phyloP scores from a whole-genome alignment of 2,113 vertebrate genomes.

The Odontesthes bonariensis region DNA sequence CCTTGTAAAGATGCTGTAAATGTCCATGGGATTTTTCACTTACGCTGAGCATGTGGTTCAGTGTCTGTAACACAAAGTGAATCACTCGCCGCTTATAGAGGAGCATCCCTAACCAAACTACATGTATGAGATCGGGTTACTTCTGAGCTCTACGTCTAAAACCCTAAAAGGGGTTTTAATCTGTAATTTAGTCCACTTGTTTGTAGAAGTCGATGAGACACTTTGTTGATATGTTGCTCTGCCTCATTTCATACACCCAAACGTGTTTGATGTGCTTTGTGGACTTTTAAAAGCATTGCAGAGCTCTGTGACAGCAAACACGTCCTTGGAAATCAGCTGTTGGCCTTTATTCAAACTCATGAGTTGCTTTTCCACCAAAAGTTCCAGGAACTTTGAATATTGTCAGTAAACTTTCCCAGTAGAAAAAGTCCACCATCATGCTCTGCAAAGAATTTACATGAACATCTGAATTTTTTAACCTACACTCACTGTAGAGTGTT shows the following conservation, averaged over 20 bases:
- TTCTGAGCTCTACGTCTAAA: not conserved
- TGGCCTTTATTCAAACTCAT: not conserved
- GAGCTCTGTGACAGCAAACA: no score
- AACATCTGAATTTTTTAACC: no score
- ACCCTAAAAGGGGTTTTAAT: slow-evolving; percentile 15
- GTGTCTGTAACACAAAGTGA: slow-evolving; percentile 45
- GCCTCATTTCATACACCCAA: not conserved
- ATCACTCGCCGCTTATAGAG: slow-evolving; percentile 49
- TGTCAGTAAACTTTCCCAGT: no score
- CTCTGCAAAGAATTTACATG: no score
- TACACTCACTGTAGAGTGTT: no score
- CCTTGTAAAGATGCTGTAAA: no score
- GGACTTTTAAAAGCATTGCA: no score
- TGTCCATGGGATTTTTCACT: no score
- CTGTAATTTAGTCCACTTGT: slow-evolving; percentile 10
- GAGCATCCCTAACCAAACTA: slow-evolving; percentile 45
- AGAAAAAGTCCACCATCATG: no score
- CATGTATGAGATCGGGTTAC: slow-evolving; percentile 50
- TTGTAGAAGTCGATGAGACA: slow-evolving; percentile 5
- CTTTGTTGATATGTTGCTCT: not conserved
- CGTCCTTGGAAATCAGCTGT: no score
- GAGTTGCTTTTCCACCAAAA: not conserved
- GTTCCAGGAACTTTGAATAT: not conserved
- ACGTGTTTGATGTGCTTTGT: not conserved
- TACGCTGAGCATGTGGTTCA: slow-evolving; percentile 35